Base-by-base conservation (phyloP, 2,888 invertebrate species). In the Julus scanicus region DNA sequence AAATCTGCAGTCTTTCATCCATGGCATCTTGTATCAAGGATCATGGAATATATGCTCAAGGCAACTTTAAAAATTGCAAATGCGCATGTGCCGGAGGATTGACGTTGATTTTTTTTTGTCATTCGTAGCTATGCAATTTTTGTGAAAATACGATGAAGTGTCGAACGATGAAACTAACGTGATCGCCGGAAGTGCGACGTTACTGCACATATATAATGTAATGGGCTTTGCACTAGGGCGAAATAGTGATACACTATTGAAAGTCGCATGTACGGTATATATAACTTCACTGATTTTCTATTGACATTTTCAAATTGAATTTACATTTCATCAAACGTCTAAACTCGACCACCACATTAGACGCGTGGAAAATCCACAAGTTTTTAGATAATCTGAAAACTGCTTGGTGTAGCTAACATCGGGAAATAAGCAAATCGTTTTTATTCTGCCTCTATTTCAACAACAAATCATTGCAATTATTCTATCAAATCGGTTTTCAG, bases 1-100 rank as follows among this genome's bases (percentile, higher is more conserved):
- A 80, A 80, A 80, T 80, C 37, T 80, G 80, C 80, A 80, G 80
- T n/a, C 80, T 20, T 37, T 80, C 37, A 80, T 29, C 37, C 8
- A 11, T 80, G 80, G 80, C 80, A 29, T 11, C 80, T 80, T 20
- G 37, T 3, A 80, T 29, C 29, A 8, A 13, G 80, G 13, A 80
- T 2, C 11, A 37, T 80, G 80, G 80, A 29, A 29, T 37, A 29
- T 37, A 13, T 11, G 80, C 80, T 80, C 80, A 13, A 80, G 80
- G 80, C 80, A 11, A 37, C 37, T 1, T 80, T 29, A 2, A 13
- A 63, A 80, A 80, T 80, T 80, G 8, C 37, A 37, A 37, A 80
- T 80, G 80, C 20, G 80, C 11, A 80, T 13, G 80, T 9, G 80
- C 80, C 13, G 80, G 5, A 11, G 37, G 44, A 8, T 44, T 44